Percentiles rank a stretch among this genome's conserved stretches.
These are phyloP conservation scores for Drosophila teissieri DNA, from an alignment of 1,140 invertebrate species.

Conservation along the genomic window DNA sequence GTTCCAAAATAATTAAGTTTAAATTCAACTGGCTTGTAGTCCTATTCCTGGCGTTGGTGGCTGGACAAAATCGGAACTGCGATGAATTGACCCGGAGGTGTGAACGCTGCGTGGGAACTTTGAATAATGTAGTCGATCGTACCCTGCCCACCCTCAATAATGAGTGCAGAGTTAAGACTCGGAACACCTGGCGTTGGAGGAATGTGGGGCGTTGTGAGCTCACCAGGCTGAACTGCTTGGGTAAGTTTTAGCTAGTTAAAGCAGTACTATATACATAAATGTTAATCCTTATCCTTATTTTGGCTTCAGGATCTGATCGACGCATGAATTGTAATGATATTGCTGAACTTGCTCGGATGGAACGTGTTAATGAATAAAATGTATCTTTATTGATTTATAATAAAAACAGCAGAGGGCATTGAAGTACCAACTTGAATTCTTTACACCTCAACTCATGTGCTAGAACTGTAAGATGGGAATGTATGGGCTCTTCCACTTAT, in stretches of 20 bases:
- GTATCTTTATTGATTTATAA: not conserved
- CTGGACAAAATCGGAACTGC: slow-evolving; percentile 37
- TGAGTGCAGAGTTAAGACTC: slow-evolving; percentile 16
- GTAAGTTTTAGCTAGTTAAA: slow-evolving; percentile 4
- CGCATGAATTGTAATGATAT: slow-evolving; percentile 37
- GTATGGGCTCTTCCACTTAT: too few species aligned
- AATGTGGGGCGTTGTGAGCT: slow-evolving; percentile 44
- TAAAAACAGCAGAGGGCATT: slow-evolving; percentile 39
- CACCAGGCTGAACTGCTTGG: slow-evolving; percentile 29
- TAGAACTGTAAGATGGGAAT: too few species aligned
- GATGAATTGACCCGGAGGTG: slow-evolving; percentile 13
- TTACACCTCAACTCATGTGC: not conserved
- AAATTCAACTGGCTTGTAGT: slow-evolving; percentile 3
- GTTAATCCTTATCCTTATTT: too few species aligned
- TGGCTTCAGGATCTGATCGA: slow-evolving; percentile 12
- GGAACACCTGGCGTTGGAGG: slow-evolving; percentile 36
- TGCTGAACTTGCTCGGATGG: slow-evolving; percentile 24
- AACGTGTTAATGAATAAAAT: slow-evolving; percentile 9
- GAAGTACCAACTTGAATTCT: slow-evolving; percentile 6
- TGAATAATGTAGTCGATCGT: slow-evolving; percentile 8
- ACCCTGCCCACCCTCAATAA: slow-evolving; percentile 15
- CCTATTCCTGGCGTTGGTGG: slow-evolving; percentile 27
- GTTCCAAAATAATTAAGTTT: not conserved
- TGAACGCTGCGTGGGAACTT: slow-evolving; percentile 13
- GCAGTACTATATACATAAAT: too few species aligned